Evolutionary conservation across 2,888 invertebrate species (phyloP).

Genomic region (Tetragnatha montana): DNA sequence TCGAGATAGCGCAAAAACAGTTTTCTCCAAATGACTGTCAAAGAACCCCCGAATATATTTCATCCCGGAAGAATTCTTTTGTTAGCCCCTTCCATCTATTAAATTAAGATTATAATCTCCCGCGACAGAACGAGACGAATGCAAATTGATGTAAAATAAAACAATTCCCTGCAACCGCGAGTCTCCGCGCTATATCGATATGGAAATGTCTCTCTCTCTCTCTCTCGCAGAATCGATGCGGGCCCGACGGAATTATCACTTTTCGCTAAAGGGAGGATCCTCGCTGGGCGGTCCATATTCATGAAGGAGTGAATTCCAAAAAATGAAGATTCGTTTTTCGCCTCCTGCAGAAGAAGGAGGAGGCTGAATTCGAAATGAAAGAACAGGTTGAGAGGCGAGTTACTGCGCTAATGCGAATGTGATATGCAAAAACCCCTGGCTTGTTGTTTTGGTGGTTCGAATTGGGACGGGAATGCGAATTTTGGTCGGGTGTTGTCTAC

Average conservation of each 20-base stretch:
- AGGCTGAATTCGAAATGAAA: slow-evolving; percentile 44
- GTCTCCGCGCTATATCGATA: slow-evolving; percentile 36
- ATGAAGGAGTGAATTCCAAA: slow-evolving; percentile 50
- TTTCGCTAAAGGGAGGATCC: slow-evolving; percentile 25
- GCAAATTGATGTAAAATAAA: slow-evolving; percentile 39
- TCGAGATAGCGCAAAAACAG: neutral
- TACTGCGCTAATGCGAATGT: slow-evolving; percentile 55
- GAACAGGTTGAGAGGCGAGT: slow-evolving; percentile 13
- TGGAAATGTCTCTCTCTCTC: slow-evolving; percentile 32
- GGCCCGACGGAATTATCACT: slow-evolving; percentile 62
- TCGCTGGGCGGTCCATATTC: slow-evolving; percentile 55
- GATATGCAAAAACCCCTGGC: neutral
- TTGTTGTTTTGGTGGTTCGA: neutral
- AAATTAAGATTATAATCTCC: slow-evolving; percentile 46
- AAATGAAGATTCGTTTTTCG: slow-evolving; percentile 3
- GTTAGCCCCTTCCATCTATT: slow-evolving; percentile 11
- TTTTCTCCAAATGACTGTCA: slow-evolving; percentile 1
- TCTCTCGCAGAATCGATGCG: slow-evolving; percentile 28
- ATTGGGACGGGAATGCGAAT: neutral
- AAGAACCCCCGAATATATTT: neutral
- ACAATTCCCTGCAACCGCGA: slow-evolving; percentile 30
- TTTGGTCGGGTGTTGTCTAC: neutral
- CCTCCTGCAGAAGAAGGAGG: slow-evolving; percentile 15
- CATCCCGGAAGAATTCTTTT: neutral
- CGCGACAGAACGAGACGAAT: slow-evolving; percentile 13